These are phyloP conservation scores for Heliconius melpomene DNA, from an alignment of 1,140 invertebrate species.

Conservation along the genomic window DNA sequence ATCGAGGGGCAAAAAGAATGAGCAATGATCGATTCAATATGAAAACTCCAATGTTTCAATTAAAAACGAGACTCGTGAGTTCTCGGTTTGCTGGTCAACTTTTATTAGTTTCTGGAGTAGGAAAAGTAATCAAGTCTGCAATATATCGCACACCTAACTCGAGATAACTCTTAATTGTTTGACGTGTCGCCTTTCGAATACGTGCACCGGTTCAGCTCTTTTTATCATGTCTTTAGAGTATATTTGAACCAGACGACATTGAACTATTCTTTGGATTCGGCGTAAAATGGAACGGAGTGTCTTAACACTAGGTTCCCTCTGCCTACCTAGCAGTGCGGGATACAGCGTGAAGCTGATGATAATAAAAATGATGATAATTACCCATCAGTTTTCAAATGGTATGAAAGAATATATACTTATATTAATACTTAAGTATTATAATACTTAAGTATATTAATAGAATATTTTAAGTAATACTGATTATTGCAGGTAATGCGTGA, in stretches of 20 bases:
- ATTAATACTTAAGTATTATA: too few species aligned
- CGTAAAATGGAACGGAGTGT: too few species aligned
- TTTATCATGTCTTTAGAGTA: conserved; percentile 50
- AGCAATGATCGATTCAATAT: conserved; percentile 52
- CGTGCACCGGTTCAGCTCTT: conserved; percentile 46
- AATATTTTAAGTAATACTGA: too few species aligned
- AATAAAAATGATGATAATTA: neutral
- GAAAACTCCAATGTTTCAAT: conserved; percentile 66
- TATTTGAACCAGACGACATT: conserved; percentile 29
- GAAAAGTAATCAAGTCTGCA: conserved; percentile 74
- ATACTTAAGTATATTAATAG: too few species aligned
- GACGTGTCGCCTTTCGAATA: conserved; percentile 56
- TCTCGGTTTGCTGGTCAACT: conserved; percentile 70
- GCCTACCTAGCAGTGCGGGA: too few species aligned
- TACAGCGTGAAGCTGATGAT: too few species aligned
- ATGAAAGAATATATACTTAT: too few species aligned
- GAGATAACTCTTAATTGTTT: conserved; percentile 73
- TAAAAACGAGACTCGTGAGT: conserved; percentile 67
- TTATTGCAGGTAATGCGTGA: neutral
- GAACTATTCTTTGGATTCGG: neutral
- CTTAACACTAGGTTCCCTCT: too few species aligned
- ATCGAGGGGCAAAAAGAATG: conserved; percentile 30
- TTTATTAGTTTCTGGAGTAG: conserved; percentile 72
- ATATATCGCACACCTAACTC: conserved; percentile 65
- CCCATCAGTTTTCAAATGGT: neutral